phyloP scores from a whole-genome alignment of 2,113 vertebrate genomes.

The Chamaetylas fuelleborni region DNA sequence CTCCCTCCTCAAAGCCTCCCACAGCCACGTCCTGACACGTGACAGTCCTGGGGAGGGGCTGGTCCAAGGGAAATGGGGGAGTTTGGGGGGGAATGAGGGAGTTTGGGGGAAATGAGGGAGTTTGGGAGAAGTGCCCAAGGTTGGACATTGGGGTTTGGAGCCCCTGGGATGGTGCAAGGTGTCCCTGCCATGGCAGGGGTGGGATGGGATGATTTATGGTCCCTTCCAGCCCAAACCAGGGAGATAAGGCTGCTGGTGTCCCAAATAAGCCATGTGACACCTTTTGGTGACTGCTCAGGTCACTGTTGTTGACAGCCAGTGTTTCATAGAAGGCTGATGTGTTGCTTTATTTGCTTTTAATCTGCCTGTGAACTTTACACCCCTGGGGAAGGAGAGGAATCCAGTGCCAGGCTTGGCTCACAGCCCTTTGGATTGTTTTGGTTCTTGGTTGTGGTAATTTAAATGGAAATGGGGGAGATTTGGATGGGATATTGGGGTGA shows the following conservation, averaged over 20 bases:
- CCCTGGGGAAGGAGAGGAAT: background rate
- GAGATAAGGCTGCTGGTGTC: background rate
- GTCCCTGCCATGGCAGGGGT: background rate
- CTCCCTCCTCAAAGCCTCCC: background rate
- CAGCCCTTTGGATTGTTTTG: background rate
- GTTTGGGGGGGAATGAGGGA: no score
- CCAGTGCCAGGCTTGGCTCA: background rate
- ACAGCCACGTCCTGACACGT: rapidly evolving
- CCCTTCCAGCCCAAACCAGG: background rate
- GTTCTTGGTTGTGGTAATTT: background rate
- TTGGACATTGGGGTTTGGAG: background rate
- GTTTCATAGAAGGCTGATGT: background rate
- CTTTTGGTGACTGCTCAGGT: rapidly evolving
- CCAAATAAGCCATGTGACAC: rapidly evolving
- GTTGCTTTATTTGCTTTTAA: background rate
- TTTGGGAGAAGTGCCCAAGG: background rate
- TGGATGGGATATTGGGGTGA: no score
- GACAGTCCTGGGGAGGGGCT: background rate
- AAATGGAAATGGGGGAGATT: background rate
- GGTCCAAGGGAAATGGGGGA: rapidly evolving
- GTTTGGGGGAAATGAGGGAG: no score
- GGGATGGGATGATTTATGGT: rapidly evolving
- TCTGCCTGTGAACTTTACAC: background rate
- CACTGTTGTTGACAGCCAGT: background rate
- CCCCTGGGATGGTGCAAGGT: background rate